phyloP scores from a whole-genome alignment of 2,888 invertebrate species.

The Paralinhomoeus sp. region DNA sequence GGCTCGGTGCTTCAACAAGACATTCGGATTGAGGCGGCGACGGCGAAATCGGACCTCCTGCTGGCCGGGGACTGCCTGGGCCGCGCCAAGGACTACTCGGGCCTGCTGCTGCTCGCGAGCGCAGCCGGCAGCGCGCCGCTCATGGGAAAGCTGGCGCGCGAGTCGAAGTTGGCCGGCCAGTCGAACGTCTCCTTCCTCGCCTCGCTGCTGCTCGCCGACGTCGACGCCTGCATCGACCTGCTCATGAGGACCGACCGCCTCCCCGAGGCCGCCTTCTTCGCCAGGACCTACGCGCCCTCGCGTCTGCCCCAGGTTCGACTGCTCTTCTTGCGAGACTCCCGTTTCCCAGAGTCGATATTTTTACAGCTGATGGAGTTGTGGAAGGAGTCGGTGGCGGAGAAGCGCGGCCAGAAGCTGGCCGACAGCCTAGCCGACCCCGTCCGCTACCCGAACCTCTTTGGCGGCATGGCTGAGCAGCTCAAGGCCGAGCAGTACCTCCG shows the following conservation, averaged over 20 bases:
- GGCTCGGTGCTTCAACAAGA: too few relatives aligned
- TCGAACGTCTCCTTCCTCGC: slow-evolving; percentile 86
- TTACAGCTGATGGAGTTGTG: not conserved
- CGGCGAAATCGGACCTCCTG: slow-evolving; percentile 39
- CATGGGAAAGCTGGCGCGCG: slow-evolving; percentile 51
- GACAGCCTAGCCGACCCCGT: slow-evolving; percentile 82
- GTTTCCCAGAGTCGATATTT: not conserved
- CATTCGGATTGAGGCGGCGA: slow-evolving; percentile 16
- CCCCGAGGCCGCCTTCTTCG: slow-evolving; percentile 93
- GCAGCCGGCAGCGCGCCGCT: slow-evolving; percentile 54
- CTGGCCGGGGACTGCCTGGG: slow-evolving; percentile 81
- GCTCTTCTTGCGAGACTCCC: slow-evolving; percentile 31
- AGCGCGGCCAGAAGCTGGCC: slow-evolving; percentile 6
- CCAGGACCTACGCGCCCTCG: slow-evolving; percentile 80
- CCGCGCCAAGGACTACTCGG: slow-evolving; percentile 77
- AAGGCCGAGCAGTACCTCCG: too few relatives aligned
- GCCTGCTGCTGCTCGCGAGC: slow-evolving; percentile 59
- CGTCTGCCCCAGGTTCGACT: slow-evolving; percentile 56
- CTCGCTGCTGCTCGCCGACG: slow-evolving; percentile 53
- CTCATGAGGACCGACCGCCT: slow-evolving; percentile 62
- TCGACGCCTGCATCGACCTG: slow-evolving; percentile 63
- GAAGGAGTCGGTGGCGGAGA: too few relatives aligned
- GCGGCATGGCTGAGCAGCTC: slow-evolving; percentile 38
- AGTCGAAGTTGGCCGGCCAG: too few relatives aligned
- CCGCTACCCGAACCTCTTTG: slow-evolving; percentile 86